Evolutionary conservation across 2,888 invertebrate species (phyloP), one percentile per base, ranked within the genome.

Genomic region (Acanthosepion esculentum): DNA sequence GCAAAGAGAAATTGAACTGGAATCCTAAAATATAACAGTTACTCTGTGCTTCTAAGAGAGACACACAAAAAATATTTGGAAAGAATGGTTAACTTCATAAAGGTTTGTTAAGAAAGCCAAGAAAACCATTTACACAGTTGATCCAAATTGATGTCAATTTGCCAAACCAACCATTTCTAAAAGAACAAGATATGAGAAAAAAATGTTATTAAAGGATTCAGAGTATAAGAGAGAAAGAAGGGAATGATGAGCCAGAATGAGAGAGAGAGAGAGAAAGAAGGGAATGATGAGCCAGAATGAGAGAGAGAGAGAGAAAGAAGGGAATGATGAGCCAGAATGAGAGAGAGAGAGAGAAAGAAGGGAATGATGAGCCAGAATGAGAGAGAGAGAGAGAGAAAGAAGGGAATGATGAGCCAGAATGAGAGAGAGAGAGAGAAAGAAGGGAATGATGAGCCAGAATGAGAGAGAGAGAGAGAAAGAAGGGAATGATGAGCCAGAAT

Each of bases 1-100:
- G 23, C 4, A 59, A 78, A n/a, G n/a, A n/a, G 78, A 78, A 78
- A 78, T 10, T 78, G n/a, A n/a, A n/a, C 3, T 3, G n/a, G n/a
- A 78, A n/a, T 10, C n/a, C n/a, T 78, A n/a, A 78, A 78, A n/a
- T 78, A 8, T n/a, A 78, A 78, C 78, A 78, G 78, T n/a, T 78
- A n/a, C n/a, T 33, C 3, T n/a, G 78, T 15, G n/a, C n/a, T 78
- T 26, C 26, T 64, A 5, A 64, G 26, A 64, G 64, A 26, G 26
- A 64, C 2, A 64, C 64, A 64, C 64, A 78, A 78, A n/a, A 78
- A n/a, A 78, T 33, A 18, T 33, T n/a, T n/a, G 78, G n/a, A 18
- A 78, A 78, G 78, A 33, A 78, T 78, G 78, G 78, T n/a, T n/a
- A 78, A 78, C n/a, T 78, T 78, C n/a, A 78, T 78, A 78, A 78